Evolutionary conservation across 2,113 vertebrate genomes (phyloP).

Genomic region (Tauraco erythrolophus): DNA sequence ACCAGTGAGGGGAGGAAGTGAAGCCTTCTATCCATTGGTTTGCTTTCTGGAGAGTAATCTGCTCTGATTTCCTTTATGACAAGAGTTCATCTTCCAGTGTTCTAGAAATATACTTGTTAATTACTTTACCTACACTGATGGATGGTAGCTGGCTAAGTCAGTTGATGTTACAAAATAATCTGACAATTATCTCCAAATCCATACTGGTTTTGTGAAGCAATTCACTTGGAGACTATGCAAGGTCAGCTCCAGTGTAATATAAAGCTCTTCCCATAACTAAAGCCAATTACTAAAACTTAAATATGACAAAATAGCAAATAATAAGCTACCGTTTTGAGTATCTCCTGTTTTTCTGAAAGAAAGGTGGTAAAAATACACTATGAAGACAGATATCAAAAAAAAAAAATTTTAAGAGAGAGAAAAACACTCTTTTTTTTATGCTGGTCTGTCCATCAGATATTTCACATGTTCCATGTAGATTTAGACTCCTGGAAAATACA

Average conservation of each 20-base stretch:
- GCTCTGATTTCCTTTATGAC: neutral
- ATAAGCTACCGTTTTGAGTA: neutral
- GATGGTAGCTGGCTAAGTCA: neutral
- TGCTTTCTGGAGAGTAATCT: neutral
- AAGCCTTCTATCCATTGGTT: neutral
- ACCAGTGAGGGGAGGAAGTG: fast-evolving
- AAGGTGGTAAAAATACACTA: neutral
- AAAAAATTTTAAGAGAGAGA: neutral
- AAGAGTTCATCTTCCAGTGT: neutral
- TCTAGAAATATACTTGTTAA: neutral
- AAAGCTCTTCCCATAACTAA: neutral
- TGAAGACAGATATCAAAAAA: neutral
- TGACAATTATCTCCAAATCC: neutral
- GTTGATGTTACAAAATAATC: neutral
- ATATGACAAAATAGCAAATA: neutral
- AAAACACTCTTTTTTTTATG: neutral
- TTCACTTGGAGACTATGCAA: neutral
- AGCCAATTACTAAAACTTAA: neutral
- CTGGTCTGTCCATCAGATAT: neutral
- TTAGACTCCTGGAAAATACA: neutral
- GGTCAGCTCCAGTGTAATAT: neutral
- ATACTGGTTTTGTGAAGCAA: neutral
- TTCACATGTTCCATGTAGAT: neutral
- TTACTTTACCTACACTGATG: neutral
- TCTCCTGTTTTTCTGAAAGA: neutral